phyloP scores from a whole-genome alignment of 2,888 invertebrate species.

The Amblyjoppa fuscipennis region DNA sequence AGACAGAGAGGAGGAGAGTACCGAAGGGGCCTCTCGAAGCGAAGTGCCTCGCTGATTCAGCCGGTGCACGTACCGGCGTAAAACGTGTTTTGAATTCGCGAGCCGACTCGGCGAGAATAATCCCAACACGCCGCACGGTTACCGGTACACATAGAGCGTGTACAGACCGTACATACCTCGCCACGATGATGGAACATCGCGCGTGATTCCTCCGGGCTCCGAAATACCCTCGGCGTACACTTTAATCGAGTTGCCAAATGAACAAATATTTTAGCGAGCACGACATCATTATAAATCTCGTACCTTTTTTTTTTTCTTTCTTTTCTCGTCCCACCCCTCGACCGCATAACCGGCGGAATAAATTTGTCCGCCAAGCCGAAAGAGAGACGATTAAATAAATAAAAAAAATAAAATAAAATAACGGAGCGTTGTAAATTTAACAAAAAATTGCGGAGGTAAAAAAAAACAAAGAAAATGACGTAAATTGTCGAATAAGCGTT shows the following conservation, averaged over 20 bases:
- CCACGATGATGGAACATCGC: constrained; percentile 22
- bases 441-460: not conserved
- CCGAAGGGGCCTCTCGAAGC: constrained; percentile 1
- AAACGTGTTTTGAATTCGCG: constrained; percentile 66
- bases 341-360: constrained; percentile 50
- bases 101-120: constrained; percentile 64
- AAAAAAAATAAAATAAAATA: not conserved
- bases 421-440: not conserved
- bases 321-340: constrained; percentile 6
- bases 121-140: constrained; percentile 55
- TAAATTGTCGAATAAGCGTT: constrained; percentile 53
- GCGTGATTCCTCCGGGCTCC: constrained; percentile 49
- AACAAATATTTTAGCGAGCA: constrained; percentile 65
- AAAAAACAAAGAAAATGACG: not conserved
- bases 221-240: constrained; percentile 34
- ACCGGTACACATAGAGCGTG: constrained; percentile 18
- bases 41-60: constrained; percentile 56
- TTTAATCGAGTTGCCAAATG: constrained; percentile 68
- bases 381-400: constrained; percentile 25
- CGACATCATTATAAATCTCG: constrained; percentile 41
- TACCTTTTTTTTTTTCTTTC: not conserved
- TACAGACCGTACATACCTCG: not conserved
- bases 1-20: not conserved
- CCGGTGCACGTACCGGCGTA: constrained; percentile 60
- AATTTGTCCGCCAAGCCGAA: constrained; percentile 32